Base-by-base conservation (phyloP, 2,888 invertebrate species). In the Linnaemya tessellans region DNA sequence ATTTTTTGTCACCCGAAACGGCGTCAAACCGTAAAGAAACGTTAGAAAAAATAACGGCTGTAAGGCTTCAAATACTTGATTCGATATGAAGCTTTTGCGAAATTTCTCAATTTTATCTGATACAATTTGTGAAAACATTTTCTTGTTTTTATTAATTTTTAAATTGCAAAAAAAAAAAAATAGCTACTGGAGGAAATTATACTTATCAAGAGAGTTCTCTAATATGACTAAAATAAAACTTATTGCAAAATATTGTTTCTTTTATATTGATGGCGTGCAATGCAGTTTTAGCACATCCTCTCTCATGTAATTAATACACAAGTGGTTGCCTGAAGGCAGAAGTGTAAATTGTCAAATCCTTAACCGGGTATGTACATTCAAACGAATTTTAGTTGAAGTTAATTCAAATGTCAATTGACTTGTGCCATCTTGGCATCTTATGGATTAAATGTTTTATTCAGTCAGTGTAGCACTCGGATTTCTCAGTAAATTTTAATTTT, bases 61-160 rank as follows among this genome's bases (percentile, higher is more conserved):
- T 46, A 92, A 82, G 13, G 92, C 90, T 77, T 92, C 92, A 84
- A 90, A 91, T n/a, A 91, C 92, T 86, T 91, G 91, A 79, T 89
- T 87, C 15, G 91, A 90, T 79, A 91, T 89, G 25, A 91, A 90
- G 81, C 90, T 90, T 86, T 90, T 89, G 22, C 91, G 92, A 81
- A 90, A 89, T 38, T 89, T 88, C 25, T 80, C 88, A 46, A 91
- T 58, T 78, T 73, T 77, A 35, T 88, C 84, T 11, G 86, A 78
- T n/a, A 89, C 87, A 85, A 90, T 86, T 78, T 81, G 65, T 56
- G 85, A 64, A 62, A 74, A 67, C 79, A 78, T 80, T 25, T 62
- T 49, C n/a, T 10, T 13, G 9, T 49, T 20, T 58, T 25, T 15
- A 20, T 15, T 11, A 46, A 13, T 56, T 22, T 35, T 30, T 56